These are phyloP conservation scores for Sebastes matsubarae DNA, from an alignment of 2,797 vertebrate genomes.

Conservation along the genomic window DNA sequence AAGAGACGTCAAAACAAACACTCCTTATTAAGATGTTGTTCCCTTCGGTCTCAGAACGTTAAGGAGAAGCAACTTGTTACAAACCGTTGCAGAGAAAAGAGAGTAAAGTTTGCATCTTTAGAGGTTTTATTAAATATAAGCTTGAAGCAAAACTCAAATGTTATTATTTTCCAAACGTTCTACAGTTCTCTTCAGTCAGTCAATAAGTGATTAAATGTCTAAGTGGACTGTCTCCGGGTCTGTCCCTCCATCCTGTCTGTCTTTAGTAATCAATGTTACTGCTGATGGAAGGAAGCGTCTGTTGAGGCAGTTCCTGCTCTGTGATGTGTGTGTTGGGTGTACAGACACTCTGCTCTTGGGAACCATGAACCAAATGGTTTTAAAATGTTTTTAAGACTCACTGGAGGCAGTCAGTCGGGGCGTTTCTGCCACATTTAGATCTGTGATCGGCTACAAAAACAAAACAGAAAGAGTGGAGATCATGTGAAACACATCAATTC, in stretches of 20 bases:
- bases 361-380: not conserved
- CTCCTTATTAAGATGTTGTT: not conserved
- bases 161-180: not conserved
- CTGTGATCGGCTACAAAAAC: not conserved
- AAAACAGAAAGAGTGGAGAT: not conserved
- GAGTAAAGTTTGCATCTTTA: not conserved
- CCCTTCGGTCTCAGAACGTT: not conserved
- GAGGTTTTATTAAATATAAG: not conserved
- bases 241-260: not conserved
- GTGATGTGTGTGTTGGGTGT: not conserved
- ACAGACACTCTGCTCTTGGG: not conserved
- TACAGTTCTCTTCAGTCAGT: not conserved
- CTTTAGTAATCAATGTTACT: not conserved
- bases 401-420: not conserved
- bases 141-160: too few relatives aligned
- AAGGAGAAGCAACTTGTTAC: not conserved
- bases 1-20: not conserved
- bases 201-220: not conserved
- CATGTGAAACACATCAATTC: not conserved
- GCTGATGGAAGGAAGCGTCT: not conserved
- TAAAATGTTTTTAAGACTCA: not conserved
- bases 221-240: not conserved
- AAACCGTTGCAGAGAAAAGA: not conserved
- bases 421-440: not conserved
- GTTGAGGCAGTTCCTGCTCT: not conserved